Conservation (phyloP, 2,113 vertebrate species). For the Galemys pyrenaicus region DNA sequence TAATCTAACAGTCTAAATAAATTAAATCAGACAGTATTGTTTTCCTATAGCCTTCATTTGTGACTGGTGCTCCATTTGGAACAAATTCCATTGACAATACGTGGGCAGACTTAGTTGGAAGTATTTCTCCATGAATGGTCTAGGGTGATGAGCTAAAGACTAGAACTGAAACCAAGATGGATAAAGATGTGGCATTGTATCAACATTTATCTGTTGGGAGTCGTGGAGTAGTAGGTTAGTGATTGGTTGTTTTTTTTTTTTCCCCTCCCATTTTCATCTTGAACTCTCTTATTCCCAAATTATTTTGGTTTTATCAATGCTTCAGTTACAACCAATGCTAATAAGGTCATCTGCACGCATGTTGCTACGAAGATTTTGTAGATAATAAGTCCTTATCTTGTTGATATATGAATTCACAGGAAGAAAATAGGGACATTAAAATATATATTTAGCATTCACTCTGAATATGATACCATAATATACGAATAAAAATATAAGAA, state of each 20-base stretch:
- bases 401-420: neutral
- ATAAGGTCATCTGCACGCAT: neutral
- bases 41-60: neutral
- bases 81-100: neutral
- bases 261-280: neutral
- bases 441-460: neutral
- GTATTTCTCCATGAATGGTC: neutral
- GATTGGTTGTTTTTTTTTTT: neutral
- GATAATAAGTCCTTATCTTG: neutral
- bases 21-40: neutral
- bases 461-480: neutral
- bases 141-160: neutral
- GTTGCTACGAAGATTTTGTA: neutral
- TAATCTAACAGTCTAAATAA: constrained; percentile 26
- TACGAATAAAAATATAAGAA: constrained; percentile 38
- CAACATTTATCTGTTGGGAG: neutral
- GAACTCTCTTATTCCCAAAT: neutral
- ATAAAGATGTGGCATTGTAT: neutral
- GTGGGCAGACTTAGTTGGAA: neutral
- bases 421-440: constrained; percentile 13
- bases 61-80: neutral
- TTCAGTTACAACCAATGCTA: constrained; percentile 31
- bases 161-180: neutral
- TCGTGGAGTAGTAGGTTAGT: neutral
- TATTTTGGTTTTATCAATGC: neutral